phyloP scores from a whole-genome alignment of 2,113 vertebrate genomes.

The Cavia porcellus region DNA sequence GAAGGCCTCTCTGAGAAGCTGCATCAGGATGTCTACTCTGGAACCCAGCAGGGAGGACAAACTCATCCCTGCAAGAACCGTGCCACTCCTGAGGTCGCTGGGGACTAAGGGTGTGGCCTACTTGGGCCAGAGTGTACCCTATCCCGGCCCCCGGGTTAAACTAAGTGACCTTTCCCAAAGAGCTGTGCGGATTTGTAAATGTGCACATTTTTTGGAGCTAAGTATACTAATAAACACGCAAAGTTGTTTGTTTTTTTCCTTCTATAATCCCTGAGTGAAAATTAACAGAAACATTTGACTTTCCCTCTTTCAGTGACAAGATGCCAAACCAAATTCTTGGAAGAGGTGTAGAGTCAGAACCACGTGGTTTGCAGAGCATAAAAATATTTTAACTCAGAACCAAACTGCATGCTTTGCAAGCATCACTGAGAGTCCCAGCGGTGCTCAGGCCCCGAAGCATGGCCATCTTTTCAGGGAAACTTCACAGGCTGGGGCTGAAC shows the following conservation, averaged over 20 bases:
- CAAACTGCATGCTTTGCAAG: neutral
- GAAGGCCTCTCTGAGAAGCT: neutral
- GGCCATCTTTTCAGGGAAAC: neutral
- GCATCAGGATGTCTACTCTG: rapidly evolving
- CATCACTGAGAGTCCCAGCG: neutral
- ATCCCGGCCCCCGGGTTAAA: neutral
- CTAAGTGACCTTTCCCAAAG: neutral
- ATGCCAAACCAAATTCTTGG: slow-evolving; percentile 60
- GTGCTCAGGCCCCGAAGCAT: neutral
- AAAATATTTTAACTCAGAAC: neutral
- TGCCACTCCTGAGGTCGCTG: neutral
- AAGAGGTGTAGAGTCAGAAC: slow-evolving; percentile 21
- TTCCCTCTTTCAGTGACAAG: slow-evolving; percentile 42
- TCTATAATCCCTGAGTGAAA: slow-evolving; percentile 33
- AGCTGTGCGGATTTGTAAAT: neutral
- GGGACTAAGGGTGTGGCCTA: too few relatives aligned
- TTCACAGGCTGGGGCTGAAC: rapidly evolving
- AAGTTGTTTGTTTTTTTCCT: neutral
- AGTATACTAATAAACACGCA: neutral
- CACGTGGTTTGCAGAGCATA: neutral
- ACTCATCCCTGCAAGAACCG: neutral
- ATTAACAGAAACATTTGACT: slow-evolving; percentile 63
- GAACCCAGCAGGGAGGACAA: neutral
- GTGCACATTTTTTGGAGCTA: neutral
- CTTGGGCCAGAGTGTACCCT: rapidly evolving